phyloP scores from a whole-genome alignment of 64 coral and sea anemone species.

The Montipora efflorescens region DNA sequence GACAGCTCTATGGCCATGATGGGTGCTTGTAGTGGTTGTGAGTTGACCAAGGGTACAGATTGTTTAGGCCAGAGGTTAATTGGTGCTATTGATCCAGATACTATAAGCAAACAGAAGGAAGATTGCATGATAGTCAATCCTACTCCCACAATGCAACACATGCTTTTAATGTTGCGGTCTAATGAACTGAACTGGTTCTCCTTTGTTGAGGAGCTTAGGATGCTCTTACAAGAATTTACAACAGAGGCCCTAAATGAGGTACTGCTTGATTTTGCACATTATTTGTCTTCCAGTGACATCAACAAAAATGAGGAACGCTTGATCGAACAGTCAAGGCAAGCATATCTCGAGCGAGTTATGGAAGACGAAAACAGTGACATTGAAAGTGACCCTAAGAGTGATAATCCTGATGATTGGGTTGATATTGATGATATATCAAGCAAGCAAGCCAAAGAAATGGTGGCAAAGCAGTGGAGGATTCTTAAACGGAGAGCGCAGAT shows the following conservation, averaged over 20 bases:
- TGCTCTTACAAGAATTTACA: slow-evolving; percentile 4
- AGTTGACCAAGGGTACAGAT: slow-evolving; percentile 21
- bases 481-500: slow-evolving; percentile 37
- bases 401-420: slow-evolving; percentile 51
- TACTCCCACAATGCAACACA: slow-evolving; percentile 11
- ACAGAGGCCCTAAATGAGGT: slow-evolving; percentile 50
- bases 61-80: not conserved
- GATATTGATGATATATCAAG: slow-evolving; percentile 17
- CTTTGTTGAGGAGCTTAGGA: slow-evolving; percentile 55
- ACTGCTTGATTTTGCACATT: slow-evolving; percentile 58
- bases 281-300: slow-evolving; percentile 46
- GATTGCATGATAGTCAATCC: not conserved
- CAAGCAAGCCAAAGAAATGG: slow-evolving; percentile 47
- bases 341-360: slow-evolving; percentile 33
- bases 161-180: slow-evolving; percentile 18
- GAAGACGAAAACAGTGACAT: slow-evolving; percentile 21
- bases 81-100: slow-evolving; percentile 2
- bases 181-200: slow-evolving; percentile 72
- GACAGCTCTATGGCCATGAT: not conserved
- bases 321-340: slow-evolving; percentile 57
- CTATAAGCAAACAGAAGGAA: slow-evolving; percentile 18
- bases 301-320: slow-evolving; percentile 45
- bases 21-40: not conserved
- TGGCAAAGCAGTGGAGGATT: slow-evolving; percentile 67
- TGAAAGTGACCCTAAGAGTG: slow-evolving; percentile 61